Evolutionary conservation across 2,113 vertebrate genomes (phyloP), one percentile per base, ranked within the genome.

Genomic region (Aythya baeri): DNA sequence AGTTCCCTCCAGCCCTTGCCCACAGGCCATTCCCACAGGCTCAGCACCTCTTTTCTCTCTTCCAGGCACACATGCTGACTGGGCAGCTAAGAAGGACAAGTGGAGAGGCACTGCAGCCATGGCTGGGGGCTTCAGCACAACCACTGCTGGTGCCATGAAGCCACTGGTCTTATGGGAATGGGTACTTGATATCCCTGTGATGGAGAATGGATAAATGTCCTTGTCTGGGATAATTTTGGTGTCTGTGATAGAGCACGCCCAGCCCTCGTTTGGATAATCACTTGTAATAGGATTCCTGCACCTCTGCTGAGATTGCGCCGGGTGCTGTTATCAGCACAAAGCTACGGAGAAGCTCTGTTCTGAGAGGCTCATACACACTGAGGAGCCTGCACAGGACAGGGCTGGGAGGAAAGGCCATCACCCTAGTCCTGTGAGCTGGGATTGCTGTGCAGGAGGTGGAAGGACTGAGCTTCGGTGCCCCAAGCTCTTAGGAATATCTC

Each of bases 381-480:
- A 31, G 2, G 1, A 31, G 49, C 4, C 59, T 6, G 1, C 4
- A 3, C 16, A 10, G 55, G 21, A 9, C 17, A n/a, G 49, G 23
- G 43, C 25, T 63, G 41, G 32, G 26, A 83, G 13, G 38, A 25
- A 52, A 38, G 49, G 27, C 7, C 22, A 6, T 46, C 17, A 58
- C 38, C 13, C 23, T 31, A 38, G 23, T 32, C 50, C 65, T n/a
- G 6, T 27, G 50, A n/a, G 31, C 44, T 34, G 52, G 17, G 7
- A 36, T 15, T 22, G 46, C 32, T 20, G 4, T 44, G 43, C 4
- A 1, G 55, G 36, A 74, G 49, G 9, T 36, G 36, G 2, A 66
- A 70, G 65, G 44, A 86, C n/a, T 9, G 0, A 1, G 27, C 31
- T 61, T 21, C 0, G 0, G 11, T 20, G n/a, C 3, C 59, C 43